phyloP scores from a whole-genome alignment of 2,888 invertebrate genomes.

The Megaustenia siamemsis region DNA sequence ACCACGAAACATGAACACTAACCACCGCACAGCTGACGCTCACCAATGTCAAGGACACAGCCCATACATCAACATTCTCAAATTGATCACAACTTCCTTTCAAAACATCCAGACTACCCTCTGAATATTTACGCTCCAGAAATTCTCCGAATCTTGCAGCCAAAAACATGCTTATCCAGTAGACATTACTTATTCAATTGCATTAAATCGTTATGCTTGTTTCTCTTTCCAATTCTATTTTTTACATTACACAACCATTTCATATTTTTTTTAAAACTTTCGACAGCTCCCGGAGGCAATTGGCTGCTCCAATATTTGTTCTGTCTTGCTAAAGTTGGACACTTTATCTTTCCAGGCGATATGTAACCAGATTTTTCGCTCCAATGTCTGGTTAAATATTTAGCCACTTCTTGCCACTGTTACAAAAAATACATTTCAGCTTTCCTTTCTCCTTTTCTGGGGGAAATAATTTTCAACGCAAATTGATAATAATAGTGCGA shows the following conservation, averaged over 20 bases:
- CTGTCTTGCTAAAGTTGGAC: not conserved
- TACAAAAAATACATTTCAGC: not conserved
- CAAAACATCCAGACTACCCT: no score
- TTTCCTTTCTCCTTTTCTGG: not conserved
- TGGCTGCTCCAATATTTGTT: not conserved
- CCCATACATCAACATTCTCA: no score
- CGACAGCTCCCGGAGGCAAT: not conserved
- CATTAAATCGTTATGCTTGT: no score
- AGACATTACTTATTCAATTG: no score
- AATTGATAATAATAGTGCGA: not conserved
- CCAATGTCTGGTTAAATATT: constrained; percentile 6
- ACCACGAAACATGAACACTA: no score
- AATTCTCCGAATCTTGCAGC: no score
- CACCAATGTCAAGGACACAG: no score
- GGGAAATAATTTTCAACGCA: not conserved
- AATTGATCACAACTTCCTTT: no score
- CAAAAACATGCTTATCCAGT: no score
- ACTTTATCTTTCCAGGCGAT: constrained; percentile 31
- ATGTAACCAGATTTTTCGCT: constrained; percentile 5
- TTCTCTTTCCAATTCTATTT: not conserved
- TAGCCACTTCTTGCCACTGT: not conserved
- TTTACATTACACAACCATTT: not conserved
- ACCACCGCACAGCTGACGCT: no score
- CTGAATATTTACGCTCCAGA: no score
- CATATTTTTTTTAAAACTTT: no score